phyloP scores from a whole-genome alignment of 2,113 vertebrate genomes.

The Malurus elegans region DNA sequence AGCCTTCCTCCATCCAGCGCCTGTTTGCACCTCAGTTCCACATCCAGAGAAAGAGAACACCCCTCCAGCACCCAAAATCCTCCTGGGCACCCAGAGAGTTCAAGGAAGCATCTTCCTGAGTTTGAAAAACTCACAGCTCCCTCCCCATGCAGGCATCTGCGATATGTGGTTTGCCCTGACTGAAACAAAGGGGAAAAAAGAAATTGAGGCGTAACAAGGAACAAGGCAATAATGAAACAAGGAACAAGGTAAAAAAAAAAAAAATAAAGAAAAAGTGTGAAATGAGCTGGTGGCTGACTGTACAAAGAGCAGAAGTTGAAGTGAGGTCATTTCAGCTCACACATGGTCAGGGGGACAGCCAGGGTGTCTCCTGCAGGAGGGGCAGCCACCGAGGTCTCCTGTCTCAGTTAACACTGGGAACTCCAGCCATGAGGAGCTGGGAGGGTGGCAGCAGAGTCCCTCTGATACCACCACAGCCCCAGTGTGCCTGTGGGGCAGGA shows the following conservation, averaged over 20 bases:
- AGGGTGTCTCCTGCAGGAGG: neutral
- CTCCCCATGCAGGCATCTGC: neutral
- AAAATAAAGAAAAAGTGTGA: neutral
- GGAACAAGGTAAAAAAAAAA: neutral
- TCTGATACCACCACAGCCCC: rapidly evolving
- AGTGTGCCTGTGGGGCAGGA: neutral
- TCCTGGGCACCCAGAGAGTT: neutral
- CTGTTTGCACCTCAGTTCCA: rapidly evolving
- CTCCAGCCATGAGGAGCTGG: rapidly evolving
- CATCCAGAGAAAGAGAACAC: neutral
- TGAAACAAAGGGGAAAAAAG: neutral
- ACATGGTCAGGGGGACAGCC: neutral
- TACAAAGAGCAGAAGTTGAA: neutral
- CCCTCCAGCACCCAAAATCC: neutral
- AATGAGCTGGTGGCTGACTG: neutral
- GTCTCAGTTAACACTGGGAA: rapidly evolving
- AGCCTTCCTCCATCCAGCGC: neutral
- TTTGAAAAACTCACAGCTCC: rapidly evolving
- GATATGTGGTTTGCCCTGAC: neutral
- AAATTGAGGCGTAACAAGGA: neutral
- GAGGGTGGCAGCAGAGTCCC: neutral
- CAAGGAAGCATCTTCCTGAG: neutral
- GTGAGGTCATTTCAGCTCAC: neutral
- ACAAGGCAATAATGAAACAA: neutral
- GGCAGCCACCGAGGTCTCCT: neutral